These are phyloP conservation scores for Eurystomus glaucurus DNA, from an alignment of 2,797 vertebrate genomes.

Conservation along the genomic window DNA sequence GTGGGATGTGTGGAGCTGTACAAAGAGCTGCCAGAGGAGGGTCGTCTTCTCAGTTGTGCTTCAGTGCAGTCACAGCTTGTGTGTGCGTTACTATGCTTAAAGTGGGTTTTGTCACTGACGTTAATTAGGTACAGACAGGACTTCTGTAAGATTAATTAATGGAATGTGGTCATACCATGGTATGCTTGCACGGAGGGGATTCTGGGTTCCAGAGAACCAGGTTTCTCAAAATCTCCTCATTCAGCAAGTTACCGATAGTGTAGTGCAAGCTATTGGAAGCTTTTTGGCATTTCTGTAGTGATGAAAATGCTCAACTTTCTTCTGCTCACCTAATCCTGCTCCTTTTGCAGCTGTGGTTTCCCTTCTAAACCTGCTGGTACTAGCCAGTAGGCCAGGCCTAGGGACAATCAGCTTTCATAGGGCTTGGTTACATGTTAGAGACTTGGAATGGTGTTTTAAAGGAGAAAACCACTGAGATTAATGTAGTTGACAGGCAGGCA, in stretches of 20 bases:
- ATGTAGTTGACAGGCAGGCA: conserved; percentile 36
- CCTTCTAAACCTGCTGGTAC: not conserved
- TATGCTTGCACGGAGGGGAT: not conserved
- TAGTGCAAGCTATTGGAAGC: not conserved
- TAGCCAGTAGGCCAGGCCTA: not conserved
- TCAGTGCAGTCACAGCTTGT: not conserved
- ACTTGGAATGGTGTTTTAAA: not conserved
- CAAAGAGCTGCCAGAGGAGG: rapidly evolving
- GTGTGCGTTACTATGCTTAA: rapidly evolving
- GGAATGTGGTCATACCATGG: rapidly evolving
- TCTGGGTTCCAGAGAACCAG: not conserved
- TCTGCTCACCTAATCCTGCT: not conserved
- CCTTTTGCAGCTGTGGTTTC: not conserved
- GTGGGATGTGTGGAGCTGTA: not conserved
- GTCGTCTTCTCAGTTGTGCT: not conserved
- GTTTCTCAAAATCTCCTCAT: not conserved
- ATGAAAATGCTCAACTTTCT: not conserved
- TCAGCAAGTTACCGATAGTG: rapidly evolving
- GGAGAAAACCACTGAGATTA: conserved; percentile 15
- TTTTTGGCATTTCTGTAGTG: not conserved
- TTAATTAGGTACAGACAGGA: not conserved
- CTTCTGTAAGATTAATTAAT: not conserved
- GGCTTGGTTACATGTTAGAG: not conserved
- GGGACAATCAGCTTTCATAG: not conserved
- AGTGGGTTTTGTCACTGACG: not conserved